Conservation (phyloP, 2,888 invertebrate genomes). For the Macrophya annulata region DNA sequence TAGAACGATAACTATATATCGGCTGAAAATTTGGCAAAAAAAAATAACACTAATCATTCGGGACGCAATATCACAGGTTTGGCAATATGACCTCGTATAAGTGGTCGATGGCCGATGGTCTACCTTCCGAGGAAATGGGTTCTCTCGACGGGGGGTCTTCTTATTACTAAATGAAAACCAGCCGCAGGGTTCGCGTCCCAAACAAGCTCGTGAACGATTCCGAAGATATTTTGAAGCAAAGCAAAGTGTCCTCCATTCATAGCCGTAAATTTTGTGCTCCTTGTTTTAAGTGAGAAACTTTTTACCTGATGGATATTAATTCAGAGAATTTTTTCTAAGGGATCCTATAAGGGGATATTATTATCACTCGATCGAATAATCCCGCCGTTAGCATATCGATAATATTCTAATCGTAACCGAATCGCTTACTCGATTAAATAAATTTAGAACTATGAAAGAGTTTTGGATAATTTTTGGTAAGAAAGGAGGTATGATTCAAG, state of each 20-base stretch:
- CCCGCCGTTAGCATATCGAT: not conserved
- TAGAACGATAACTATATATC: not conserved
- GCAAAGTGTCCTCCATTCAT: not conserved
- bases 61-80: slow-evolving; percentile 26
- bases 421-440: not conserved
- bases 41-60: slow-evolving; percentile 48
- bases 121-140: not conserved
- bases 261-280: not conserved
- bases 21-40: slow-evolving; percentile 38
- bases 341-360: not conserved
- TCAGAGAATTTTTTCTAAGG: not conserved
- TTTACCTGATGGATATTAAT: not conserved
- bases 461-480: not conserved
- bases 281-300: not conserved
- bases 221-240: not conserved
- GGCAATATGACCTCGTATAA: slow-evolving; percentile 5
- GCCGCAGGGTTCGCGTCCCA: not conserved
- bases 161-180: slow-evolving; percentile 49
- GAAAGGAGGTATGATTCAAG: not conserved
- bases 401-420: not conserved
- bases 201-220: not conserved
- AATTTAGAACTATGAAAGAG: not conserved
- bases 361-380: too few species aligned
- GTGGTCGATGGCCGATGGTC: slow-evolving; percentile 44
- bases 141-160: slow-evolving; percentile 23